Conservation (phyloP, 1,140 invertebrate genomes). For the Cydia amplana region DNA sequence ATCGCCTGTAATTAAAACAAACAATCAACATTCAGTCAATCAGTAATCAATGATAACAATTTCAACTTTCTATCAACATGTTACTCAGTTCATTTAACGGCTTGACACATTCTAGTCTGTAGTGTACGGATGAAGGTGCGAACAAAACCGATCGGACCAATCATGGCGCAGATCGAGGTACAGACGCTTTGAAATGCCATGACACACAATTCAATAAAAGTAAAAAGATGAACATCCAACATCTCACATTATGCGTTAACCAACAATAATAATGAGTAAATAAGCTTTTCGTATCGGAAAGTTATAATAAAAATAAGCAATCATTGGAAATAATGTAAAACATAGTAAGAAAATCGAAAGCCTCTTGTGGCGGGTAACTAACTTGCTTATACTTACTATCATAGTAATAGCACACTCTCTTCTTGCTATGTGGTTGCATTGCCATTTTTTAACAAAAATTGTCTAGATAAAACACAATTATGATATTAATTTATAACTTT, state of each 20-base stretch:
- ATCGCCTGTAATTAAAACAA: conserved; percentile 86
- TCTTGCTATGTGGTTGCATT: conserved; percentile 91
- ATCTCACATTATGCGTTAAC: neutral
- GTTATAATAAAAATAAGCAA: conserved; percentile 18
- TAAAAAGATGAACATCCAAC: conserved; percentile 48
- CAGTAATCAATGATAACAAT: conserved; percentile 43
- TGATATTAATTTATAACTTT: neutral
- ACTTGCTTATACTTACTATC: conserved; percentile 91
- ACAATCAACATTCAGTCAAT: conserved; percentile 39
- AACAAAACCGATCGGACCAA: conserved; percentile 57
- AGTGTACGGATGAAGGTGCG: conserved; percentile 51
- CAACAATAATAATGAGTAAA: neutral
- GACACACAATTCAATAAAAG: conserved; percentile 57
- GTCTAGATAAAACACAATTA: neutral
- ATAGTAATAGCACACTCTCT: conserved; percentile 98
- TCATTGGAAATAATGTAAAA: conserved; percentile 3
- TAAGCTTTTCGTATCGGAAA: neutral
- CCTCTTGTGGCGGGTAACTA: conserved; percentile 64
- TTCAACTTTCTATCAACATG: conserved; percentile 60
- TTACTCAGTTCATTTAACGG: conserved; percentile 65
- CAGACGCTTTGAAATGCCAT: conserved; percentile 63
- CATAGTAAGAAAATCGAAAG: conserved; percentile 16
- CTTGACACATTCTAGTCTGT: conserved; percentile 72
- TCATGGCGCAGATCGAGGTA: conserved; percentile 52
- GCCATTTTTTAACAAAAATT: conserved; percentile 75